These are phyloP conservation scores for Phallusia fumigata DNA, from an alignment of 23 tunicate species.

Conservation along the genomic window DNA sequence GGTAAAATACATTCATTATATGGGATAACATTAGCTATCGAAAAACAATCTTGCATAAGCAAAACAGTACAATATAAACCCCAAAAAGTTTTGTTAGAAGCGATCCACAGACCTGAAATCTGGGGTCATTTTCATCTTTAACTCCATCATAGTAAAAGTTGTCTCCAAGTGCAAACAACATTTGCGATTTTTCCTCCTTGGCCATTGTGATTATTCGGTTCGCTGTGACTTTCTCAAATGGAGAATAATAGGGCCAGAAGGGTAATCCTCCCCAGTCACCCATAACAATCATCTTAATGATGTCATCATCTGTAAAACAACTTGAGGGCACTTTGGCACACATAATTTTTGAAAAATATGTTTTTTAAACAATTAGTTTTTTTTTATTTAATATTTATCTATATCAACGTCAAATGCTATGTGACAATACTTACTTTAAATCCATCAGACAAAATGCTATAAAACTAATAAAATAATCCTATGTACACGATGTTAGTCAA, in stretches of 20 bases:
- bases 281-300: slow-evolving; percentile 57
- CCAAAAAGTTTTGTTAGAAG: not conserved
- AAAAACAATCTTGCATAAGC: too few species aligned
- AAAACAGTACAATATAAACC: not conserved
- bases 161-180: slow-evolving; percentile 78
- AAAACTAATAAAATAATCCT: too few species aligned
- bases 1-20: too few species aligned
- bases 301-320: slow-evolving; percentile 17
- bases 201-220: slow-evolving; percentile 49
- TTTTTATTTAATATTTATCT: too few species aligned
- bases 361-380: too few species aligned
- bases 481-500: too few species aligned
- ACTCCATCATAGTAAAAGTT: slow-evolving; percentile 89
- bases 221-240: slow-evolving; percentile 78
- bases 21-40: too few species aligned
- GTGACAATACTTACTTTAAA: too few species aligned
- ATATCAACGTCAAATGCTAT: too few species aligned
- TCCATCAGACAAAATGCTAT: too few species aligned
- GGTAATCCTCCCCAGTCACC: slow-evolving; percentile 98
- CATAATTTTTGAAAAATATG: too few species aligned
- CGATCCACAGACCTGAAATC: slow-evolving; percentile 52
- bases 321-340: too few species aligned
- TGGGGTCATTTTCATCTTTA: slow-evolving; percentile 59
- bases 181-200: slow-evolving; percentile 16
- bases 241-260: slow-evolving; percentile 65